Percentiles rank a stretch among this genome's conserved stretches.
These are phyloP conservation scores for Leucoma salicis DNA, from an alignment of 2,888 invertebrate genomes.

Conservation along the genomic window DNA sequence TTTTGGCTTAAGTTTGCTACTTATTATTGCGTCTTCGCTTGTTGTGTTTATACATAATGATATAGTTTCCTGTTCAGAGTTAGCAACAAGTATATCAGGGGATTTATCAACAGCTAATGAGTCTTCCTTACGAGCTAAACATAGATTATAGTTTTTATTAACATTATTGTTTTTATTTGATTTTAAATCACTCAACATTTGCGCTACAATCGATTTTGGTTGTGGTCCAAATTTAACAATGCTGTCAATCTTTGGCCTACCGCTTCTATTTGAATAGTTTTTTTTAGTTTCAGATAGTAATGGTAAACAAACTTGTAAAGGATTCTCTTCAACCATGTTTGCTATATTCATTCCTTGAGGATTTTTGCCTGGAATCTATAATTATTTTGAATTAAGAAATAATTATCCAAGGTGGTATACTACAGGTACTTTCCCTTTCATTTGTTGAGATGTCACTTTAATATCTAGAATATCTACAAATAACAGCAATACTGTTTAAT, in stretches of 20 bases:
- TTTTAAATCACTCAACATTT: slow-evolving; percentile 45
- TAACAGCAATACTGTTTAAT: too few species aligned
- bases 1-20: too few species aligned
- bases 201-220: slow-evolving; percentile 62
- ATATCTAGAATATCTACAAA: too few species aligned
- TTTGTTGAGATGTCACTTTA: too few species aligned
- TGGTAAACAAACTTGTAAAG: slow-evolving; percentile 31
- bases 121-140: neutral
- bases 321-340: slow-evolving; percentile 39
- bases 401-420: too few species aligned
- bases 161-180: slow-evolving; percentile 10
- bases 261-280: slow-evolving; percentile 40
- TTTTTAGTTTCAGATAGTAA: slow-evolving; percentile 1
- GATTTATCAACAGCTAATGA: neutral
- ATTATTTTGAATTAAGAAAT: too few species aligned
- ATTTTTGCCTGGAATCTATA: too few species aligned
- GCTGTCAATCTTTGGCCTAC: slow-evolving; percentile 51
- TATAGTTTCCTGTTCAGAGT: neutral
- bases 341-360: too few species aligned
- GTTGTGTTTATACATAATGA: too few species aligned
- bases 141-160: slow-evolving; percentile 6
- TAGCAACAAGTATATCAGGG: neutral
- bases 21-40: too few species aligned
- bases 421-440: too few species aligned
- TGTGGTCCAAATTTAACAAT: slow-evolving; percentile 53